Conservation (phyloP, 2,888 invertebrate genomes). For the Carpatolechia fugitivella region DNA sequence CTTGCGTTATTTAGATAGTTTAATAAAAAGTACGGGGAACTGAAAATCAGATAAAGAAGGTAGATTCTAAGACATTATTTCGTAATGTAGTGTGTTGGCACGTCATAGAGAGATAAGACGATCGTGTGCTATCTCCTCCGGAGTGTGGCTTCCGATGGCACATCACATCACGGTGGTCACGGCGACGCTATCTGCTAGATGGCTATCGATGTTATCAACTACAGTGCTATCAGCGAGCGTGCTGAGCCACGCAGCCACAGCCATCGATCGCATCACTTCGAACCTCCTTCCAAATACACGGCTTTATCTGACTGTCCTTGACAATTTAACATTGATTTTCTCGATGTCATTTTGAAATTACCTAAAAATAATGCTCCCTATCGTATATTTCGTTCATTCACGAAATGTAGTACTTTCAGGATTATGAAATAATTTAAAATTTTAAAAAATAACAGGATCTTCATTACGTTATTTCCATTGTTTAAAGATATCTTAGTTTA, state of each 20-base stretch:
- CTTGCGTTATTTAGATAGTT: neutral
- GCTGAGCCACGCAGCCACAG: constrained; percentile 48
- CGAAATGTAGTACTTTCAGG: neutral
- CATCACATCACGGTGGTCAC: constrained; percentile 36
- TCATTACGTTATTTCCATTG: too few relatives aligned
- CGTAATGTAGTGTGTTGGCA: constrained; percentile 21
- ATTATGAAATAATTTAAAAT: too few relatives aligned
- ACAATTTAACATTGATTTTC: neutral
- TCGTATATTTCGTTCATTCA: neutral
- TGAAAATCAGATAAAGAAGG: neutral
- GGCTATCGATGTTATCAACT: constrained; percentile 40
- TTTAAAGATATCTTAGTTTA: too few relatives aligned
- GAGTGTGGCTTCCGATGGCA: constrained; percentile 35
- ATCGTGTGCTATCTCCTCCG: constrained; percentile 54
- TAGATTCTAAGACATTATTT: neutral
- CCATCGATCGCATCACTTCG: constrained; percentile 33
- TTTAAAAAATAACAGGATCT: too few relatives aligned
- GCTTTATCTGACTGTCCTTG: neutral
- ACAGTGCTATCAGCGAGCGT: constrained; percentile 53
- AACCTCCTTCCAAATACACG: neutral
- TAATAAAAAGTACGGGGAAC: neutral
- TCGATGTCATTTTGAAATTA: neutral
- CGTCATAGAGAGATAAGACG: constrained; percentile 42
- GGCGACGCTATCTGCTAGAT: constrained; percentile 56
- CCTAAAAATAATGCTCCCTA: neutral